Evolutionary conservation across 2,113 vertebrate genomes (phyloP), one percentile per base, ranked within the genome.

Genomic region (Hemicordylus capensis): DNA sequence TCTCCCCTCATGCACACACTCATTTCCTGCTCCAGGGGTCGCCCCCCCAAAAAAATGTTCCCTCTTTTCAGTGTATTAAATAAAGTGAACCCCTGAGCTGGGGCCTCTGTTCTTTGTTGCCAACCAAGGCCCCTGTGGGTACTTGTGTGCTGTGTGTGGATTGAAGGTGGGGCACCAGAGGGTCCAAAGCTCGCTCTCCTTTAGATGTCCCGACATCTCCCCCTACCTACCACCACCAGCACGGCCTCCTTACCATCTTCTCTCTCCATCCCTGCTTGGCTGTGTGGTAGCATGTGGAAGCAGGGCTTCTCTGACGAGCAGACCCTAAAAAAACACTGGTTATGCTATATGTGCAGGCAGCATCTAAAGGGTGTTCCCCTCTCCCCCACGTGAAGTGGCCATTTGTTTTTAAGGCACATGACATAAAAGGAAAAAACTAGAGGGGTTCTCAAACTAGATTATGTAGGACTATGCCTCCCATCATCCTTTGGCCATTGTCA

Each of bases 121-220:
- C 28, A 44, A 34, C 17, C 72, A 39, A 51, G 14, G 58, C 20
- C 11, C 12, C 4, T 76, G 26, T 8, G 17, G 34, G 19, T 44
- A 4, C 48, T 11, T 3, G 19, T 59, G 48, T 79, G 44, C 44
- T 85, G 31, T 1, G 1, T 1, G 1, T 76, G 37, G n/a, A 58
- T 19, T 39, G 76, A 70, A 59, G n/a, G 39, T 48, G 48, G 0
- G 0, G 12, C 64, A 39, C 59, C 51, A 44, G 24, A 4, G 12
- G 42, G 26, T 63, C 31, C 20, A 54, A 51, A 63, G 22, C 37
- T 74, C 86, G 76, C 84, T 39, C 46, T 0, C 59, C 54, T 14
- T 58, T 1, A 6, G 37, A 44, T n/a, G 6, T 11, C 3, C 26
- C n/a, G 22, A 11, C 15, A 2, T 63, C 0, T 64, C 75, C 37